A percentile compares a stretch with the other conserved stretches of the same genome.
phyloP scores from a whole-genome alignment of 1,140 invertebrate species.

The Muscidifurax raptorellus region DNA sequence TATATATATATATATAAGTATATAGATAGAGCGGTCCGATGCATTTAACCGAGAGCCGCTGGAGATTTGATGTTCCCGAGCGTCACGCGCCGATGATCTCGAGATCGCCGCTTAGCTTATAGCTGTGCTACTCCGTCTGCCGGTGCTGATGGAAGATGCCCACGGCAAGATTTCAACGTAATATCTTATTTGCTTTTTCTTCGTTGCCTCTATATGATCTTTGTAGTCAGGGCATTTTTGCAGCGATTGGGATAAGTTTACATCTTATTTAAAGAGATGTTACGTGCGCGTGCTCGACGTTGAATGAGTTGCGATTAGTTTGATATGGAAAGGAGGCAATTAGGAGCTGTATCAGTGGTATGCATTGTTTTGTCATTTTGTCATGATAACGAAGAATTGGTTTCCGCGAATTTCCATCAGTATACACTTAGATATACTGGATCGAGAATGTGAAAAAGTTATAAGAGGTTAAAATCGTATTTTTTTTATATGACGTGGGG shows the following conservation, averaged over 20 bases:
- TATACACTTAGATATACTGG: no score
- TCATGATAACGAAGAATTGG: no score
- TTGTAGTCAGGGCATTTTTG: background rate
- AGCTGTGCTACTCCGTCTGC: background rate
- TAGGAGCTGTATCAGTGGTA: no score
- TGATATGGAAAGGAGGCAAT: no score
- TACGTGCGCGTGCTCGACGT: background rate
- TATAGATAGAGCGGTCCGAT: background rate
- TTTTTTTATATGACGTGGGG: no score
- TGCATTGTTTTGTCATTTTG: no score
- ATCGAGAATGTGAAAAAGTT: no score
- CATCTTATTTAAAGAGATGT: background rate
- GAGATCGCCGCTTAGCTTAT: conserved; percentile 1
- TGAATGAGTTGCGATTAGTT: background rate
- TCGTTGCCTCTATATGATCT: background rate
- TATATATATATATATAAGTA: background rate
- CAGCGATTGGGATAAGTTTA: background rate
- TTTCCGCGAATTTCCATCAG: no score
- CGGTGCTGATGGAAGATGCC: background rate
- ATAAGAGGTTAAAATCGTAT: no score
- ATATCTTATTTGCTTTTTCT: background rate
- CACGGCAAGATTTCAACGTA: background rate
- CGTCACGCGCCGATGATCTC: background rate
- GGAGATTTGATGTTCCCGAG: background rate
- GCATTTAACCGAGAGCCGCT: background rate